A percentile compares a stretch with the other conserved stretches of the same genome.
phyloP scores from a whole-genome alignment of 1,140 invertebrate genomes.

The Diabrotica virgifera region DNA sequence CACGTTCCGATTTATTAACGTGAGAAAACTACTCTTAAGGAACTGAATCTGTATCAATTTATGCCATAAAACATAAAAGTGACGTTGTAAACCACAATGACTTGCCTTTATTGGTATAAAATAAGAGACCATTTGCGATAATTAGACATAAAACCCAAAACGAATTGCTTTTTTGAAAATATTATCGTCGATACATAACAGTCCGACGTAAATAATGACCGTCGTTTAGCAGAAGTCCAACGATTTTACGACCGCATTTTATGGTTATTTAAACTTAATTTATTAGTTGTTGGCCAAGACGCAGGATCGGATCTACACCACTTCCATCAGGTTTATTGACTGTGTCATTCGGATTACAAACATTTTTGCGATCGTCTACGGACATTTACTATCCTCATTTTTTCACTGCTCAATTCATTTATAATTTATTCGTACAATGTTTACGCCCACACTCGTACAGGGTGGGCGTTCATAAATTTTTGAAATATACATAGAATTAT shows the following conservation, averaged over 20 bases:
- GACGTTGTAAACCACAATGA: conserved; percentile 2
- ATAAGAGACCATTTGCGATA: not conserved
- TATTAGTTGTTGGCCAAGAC: conserved; percentile 2
- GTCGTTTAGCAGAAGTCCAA: not conserved
- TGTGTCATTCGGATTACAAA: too few relatives aligned
- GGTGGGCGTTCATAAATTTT: too few relatives aligned
- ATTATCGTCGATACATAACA: not conserved
- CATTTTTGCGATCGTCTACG: too few relatives aligned
- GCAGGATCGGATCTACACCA: not conserved
- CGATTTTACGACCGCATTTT: conserved; percentile 2
- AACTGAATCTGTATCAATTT: conserved; percentile 1
- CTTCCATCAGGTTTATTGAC: too few relatives aligned
- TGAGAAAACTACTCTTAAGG: not conserved
- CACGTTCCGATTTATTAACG: not conserved
- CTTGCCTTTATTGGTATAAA: conserved; percentile 2
- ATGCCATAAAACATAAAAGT: conserved; percentile 1
- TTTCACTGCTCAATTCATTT: too few relatives aligned
- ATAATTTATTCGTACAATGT: too few relatives aligned
- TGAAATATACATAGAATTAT: too few relatives aligned
- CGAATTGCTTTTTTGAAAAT: conserved; percentile 1
- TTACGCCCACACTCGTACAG: too few relatives aligned
- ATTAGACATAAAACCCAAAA: conserved; percentile 1
- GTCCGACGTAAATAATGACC: not conserved
- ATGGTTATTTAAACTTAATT: conserved; percentile 1
- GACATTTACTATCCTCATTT: too few relatives aligned